Evolutionary conservation across 2,888 invertebrate species (phyloP).

Genomic region (Nomada flava): DNA sequence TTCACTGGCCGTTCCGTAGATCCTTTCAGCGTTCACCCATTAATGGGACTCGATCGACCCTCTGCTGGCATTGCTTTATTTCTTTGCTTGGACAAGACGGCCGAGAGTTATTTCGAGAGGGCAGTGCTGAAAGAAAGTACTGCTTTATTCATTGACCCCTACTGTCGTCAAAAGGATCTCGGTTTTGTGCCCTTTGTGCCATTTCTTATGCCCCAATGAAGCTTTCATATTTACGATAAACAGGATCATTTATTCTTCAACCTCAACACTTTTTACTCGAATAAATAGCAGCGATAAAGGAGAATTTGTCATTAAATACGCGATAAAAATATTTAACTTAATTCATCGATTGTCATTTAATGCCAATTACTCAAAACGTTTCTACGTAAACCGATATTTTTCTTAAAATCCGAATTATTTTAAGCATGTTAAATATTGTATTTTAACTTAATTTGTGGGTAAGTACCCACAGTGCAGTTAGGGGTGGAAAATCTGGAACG

Average conservation of each 20-base stretch:
- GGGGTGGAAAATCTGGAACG: slow-evolving; percentile 32
- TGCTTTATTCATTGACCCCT: slow-evolving; percentile 64
- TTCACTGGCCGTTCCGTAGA: slow-evolving; percentile 60
- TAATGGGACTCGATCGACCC: slow-evolving; percentile 78
- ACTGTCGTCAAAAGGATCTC: slow-evolving; percentile 45
- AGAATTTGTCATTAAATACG: background rate
- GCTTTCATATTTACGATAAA: slow-evolving; percentile 37
- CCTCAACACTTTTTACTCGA: background rate
- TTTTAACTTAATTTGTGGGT: background rate
- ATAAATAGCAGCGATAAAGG: background rate
- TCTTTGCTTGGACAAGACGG: slow-evolving; percentile 70
- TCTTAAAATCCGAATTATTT: background rate
- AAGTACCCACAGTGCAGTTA: background rate
- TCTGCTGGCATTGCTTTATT: slow-evolving; percentile 67
- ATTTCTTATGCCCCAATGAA: slow-evolving; percentile 20
- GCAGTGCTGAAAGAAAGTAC: slow-evolving; percentile 62
- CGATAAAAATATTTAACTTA: no score
- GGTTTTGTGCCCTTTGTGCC: slow-evolving; percentile 33
- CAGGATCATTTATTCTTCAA: slow-evolving; percentile 9
- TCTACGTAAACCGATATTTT: background rate
- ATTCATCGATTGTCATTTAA: no score
- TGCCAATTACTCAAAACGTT: background rate
- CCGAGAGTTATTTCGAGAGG: slow-evolving; percentile 63
- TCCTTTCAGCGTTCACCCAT: slow-evolving; percentile 73
- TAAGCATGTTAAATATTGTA: no score